A percentile compares a stretch with the other conserved stretches of the same genome.
These are phyloP conservation scores for Drosophila subpulchrella DNA, from an alignment of 1,140 invertebrate species.

Conservation along the genomic window DNA sequence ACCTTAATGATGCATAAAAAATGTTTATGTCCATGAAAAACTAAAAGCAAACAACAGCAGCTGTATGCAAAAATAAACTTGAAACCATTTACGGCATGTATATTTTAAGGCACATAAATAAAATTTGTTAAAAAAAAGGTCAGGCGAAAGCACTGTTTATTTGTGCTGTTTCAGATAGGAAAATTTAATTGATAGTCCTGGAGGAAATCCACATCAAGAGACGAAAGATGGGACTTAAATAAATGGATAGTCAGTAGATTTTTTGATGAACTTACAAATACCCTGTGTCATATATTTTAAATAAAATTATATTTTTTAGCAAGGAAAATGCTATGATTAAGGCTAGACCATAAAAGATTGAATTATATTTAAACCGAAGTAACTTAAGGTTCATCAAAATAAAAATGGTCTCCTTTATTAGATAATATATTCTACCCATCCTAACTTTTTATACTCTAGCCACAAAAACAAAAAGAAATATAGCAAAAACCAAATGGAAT, in stretches of 20 bases:
- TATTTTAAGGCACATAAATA: constrained; percentile 66
- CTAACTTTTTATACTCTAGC: constrained; percentile 14
- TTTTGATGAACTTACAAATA: not conserved
- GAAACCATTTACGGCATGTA: constrained; percentile 51
- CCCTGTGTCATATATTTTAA: not conserved
- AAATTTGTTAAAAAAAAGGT: constrained; percentile 31
- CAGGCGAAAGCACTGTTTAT: constrained; percentile 13
- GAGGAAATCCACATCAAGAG: constrained; percentile 34
- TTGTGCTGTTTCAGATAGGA: constrained; percentile 35
- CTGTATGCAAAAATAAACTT: constrained; percentile 58
- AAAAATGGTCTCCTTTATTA: not conserved
- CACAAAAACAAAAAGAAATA: constrained; percentile 19
- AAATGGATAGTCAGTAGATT: not conserved
- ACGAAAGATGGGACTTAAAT: constrained; percentile 9
- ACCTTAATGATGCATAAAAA: constrained; percentile 62
- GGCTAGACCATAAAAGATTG: not conserved
- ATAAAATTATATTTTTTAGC: not conserved
- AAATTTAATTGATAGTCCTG: constrained; percentile 57
- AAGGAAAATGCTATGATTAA: not conserved
- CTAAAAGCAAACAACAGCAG: constrained; percentile 54
- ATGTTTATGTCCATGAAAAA: constrained; percentile 62
- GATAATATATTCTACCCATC: constrained; percentile 16
- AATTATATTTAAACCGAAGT: not conserved
- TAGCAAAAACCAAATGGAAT: constrained; percentile 28
- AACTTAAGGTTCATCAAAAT: constrained; percentile 1